Conservation (phyloP, 2,797 vertebrate genomes). For the Gadopsis marmoratus region DNA sequence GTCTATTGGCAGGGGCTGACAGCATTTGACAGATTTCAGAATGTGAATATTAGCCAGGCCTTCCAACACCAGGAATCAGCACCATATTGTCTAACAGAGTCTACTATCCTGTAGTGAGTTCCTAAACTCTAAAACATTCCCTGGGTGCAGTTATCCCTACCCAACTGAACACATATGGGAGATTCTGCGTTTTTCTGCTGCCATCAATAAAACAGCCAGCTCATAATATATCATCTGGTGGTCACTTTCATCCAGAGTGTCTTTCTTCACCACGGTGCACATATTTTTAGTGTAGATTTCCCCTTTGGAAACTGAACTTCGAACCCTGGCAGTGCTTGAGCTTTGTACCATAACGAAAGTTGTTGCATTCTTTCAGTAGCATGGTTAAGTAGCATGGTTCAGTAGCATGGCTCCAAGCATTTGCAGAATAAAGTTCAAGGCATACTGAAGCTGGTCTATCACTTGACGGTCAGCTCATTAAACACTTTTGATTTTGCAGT, state of each 20-base stretch:
- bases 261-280: constrained; percentile 27
- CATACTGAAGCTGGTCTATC: background rate
- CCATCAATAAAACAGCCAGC: constrained; percentile 52
- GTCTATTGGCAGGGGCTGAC: background rate
- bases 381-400: too few species aligned
- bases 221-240: constrained; percentile 42
- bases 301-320: constrained; percentile 13
- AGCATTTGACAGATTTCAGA: background rate
- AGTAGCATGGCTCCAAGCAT: background rate
- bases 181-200: constrained; percentile 23
- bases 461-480: background rate
- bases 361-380: constrained; percentile 7
- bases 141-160: constrained; percentile 29
- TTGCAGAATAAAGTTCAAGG: background rate
- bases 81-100: background rate
- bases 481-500: background rate
- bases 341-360: constrained; percentile 1
- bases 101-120: constrained; percentile 12
- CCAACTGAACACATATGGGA: constrained; percentile 57
- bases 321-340: background rate
- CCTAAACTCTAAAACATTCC: constrained; percentile 39
- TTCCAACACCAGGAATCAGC: constrained; percentile 26
- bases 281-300: constrained; percentile 37
- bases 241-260: constrained; percentile 43
- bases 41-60: background rate